Conservation (phyloP, 2,797 vertebrate genomes). For the Crenuchus spilurus region DNA sequence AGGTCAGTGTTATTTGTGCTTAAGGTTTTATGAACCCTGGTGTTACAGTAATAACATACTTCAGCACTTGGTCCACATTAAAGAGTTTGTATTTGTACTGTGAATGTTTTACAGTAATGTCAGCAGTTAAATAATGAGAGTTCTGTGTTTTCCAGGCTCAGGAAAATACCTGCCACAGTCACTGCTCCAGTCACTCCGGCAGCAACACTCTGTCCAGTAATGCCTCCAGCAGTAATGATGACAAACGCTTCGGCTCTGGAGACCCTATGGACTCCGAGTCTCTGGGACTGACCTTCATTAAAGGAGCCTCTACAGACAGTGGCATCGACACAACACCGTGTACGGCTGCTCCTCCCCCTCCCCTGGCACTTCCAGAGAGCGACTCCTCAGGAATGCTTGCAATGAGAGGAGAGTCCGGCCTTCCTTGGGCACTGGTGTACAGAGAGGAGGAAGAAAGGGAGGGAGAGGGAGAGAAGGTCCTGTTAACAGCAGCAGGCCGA, state of each 20-base stretch:
- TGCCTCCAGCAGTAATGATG: constrained; percentile 80
- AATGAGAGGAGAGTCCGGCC: constrained; percentile 65
- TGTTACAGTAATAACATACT: too few relatives aligned
- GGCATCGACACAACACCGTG: constrained; percentile 86
- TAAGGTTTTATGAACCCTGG: too few relatives aligned
- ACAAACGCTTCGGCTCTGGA: constrained; percentile 83
- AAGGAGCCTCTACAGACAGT: constrained; percentile 86
- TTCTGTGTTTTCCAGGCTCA: constrained; percentile 67
- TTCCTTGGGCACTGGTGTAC: constrained; percentile 68
- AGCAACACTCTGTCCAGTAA: constrained; percentile 85
- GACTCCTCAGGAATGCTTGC: constrained; percentile 57
- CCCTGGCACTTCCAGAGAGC: constrained; percentile 64
- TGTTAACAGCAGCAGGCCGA: constrained; percentile 65
- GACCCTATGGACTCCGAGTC: constrained; percentile 84
- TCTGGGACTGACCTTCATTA: constrained; percentile 82
- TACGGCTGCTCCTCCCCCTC: constrained; percentile 69
- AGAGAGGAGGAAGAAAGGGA: constrained; percentile 61
- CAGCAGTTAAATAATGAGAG: neutral
- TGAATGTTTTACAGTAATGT: neutral
- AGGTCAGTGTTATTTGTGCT: too few relatives aligned
- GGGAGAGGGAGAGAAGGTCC: constrained; percentile 72
- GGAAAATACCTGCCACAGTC: constrained; percentile 71
- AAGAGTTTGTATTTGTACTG: neutral
- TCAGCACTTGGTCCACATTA: too few relatives aligned
- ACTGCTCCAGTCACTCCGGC: constrained; percentile 84